phyloP scores from a whole-genome alignment of 1,140 invertebrate genomes.

The Procambarus clarkii region DNA sequence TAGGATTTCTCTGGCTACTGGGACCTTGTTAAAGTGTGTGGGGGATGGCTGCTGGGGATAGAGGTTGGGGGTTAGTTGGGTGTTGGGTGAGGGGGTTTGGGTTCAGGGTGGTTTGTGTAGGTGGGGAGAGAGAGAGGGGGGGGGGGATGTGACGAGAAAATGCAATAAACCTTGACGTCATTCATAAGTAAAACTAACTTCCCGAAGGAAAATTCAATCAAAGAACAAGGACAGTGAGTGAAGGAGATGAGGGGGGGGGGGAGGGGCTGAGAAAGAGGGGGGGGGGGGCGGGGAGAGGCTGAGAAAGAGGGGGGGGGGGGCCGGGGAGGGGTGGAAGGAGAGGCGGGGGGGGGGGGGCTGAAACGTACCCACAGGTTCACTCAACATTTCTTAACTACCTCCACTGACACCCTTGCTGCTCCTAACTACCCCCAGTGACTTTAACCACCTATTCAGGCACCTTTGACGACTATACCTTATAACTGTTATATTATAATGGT shows the following conservation, averaged over 20 bases:
- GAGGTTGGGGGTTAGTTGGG: too few relatives aligned
- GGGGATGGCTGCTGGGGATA: too few relatives aligned
- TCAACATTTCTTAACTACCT: not conserved
- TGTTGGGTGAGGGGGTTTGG: constrained; percentile 9
- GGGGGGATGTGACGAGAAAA: not conserved
- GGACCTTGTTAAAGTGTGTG: too few relatives aligned
- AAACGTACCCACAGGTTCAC: too few relatives aligned
- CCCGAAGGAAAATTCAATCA: constrained; percentile 11
- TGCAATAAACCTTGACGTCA: constrained; percentile 17
- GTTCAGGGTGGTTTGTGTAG: not conserved
- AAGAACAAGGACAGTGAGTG: not conserved
- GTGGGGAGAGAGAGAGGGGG: too few relatives aligned
- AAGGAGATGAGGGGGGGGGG: not conserved
- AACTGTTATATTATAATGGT: too few relatives aligned
- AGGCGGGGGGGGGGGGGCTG: not conserved
- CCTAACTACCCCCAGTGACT: too few relatives aligned
- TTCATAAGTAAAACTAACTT: constrained; percentile 24
- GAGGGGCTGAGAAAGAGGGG: not conserved
- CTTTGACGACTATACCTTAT: too few relatives aligned
- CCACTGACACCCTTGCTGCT: not conserved
- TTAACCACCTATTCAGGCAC: too few relatives aligned
- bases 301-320: not conserved
- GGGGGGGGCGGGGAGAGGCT: not conserved
- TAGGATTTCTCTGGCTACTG: too few relatives aligned
- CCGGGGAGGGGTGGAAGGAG: not conserved